Conservation (phyloP, 2,797 vertebrate species). For the Otolemur crassicaudatus region DNA sequence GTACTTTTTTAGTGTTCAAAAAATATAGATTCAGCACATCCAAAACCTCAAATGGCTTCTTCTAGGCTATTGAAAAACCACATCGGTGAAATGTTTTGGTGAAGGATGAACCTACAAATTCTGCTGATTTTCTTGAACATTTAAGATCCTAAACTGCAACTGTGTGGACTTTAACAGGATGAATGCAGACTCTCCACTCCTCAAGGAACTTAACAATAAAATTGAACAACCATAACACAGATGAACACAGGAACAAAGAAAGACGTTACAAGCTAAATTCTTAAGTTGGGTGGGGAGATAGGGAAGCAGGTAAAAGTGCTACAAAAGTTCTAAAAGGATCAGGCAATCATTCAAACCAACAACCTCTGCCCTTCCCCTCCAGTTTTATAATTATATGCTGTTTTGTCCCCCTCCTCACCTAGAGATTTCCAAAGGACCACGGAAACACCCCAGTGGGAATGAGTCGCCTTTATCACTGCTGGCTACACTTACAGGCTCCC, state of each 20-base stretch:
- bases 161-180: not conserved
- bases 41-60: slow-evolving; percentile 75
- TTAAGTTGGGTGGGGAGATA: not conserved
- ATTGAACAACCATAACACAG: not conserved
- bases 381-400: slow-evolving; percentile 34
- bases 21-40: slow-evolving; percentile 73
- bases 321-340: slow-evolving; percentile 1
- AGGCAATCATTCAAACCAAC: not conserved
- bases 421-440: slow-evolving; percentile 36
- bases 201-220: not conserved
- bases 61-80: slow-evolving; percentile 52
- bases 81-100: slow-evolving; percentile 52
- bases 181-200: not conserved
- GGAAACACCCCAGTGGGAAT: not conserved
- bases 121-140: slow-evolving; percentile 55
- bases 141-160: slow-evolving; percentile 39
- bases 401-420: not conserved
- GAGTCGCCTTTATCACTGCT: slow-evolving; percentile 23
- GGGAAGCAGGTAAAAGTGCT: not conserved
- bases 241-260: not conserved
- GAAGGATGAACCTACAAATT: slow-evolving; percentile 40
- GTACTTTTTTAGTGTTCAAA: slow-evolving; percentile 63
- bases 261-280: not conserved
- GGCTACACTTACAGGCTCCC: not conserved
- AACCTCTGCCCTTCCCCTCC: not conserved